Evolutionary conservation across 1,140 invertebrate genomes (phyloP), one percentile per base, ranked within the genome.

Genomic region (Drosophila azteca): DNA sequence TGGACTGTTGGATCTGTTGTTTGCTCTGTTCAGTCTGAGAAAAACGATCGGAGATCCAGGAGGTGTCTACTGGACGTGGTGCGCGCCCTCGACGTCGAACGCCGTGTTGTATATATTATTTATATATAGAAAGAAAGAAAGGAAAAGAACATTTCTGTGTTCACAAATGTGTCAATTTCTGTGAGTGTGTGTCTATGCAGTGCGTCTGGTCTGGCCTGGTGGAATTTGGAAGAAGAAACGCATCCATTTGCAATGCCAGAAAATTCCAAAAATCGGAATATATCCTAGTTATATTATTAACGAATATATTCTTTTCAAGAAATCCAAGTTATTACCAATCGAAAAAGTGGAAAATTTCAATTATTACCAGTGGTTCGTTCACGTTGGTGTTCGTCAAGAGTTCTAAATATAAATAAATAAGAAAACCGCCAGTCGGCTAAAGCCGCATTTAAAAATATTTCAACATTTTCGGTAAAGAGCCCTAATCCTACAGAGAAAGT

Each of bases 11-110:
- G 62, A 69, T 77, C 50, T 68, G 46, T n/a, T 52, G 43, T 68
- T 66, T 51, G 55, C 44, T 61, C 43, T 11, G 31, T 85, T 90
- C 61, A 91, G 90, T 91, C 83, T 91, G 90, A 91, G 90, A 68
- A 80, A 77, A 91, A 91, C 90, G 88, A 89, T 91, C 90, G 87
- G 78, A 85, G 90, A 90, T 91, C 90, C 90, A 91, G 90, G 90
- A 85, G 79, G 87, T 85, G 84, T 79, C 79, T 88, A 81, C 90
- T 91, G 90, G 90, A 91, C 80, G 89, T 79, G 74, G 79, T 77
- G 85, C 62, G 79, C 74, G 79, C 70, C 60, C 61, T 70, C 60
- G 50, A 66, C 57, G 73, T 50, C 61, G 57, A 39, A 74, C 65
- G 64, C 61, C 63, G 54, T 77, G 74, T 64, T 89, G 76, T 83